These are phyloP conservation scores for Oceanodroma leucorhoa DNA, from an alignment of 2,797 vertebrate genomes.

Conservation along the genomic window DNA sequence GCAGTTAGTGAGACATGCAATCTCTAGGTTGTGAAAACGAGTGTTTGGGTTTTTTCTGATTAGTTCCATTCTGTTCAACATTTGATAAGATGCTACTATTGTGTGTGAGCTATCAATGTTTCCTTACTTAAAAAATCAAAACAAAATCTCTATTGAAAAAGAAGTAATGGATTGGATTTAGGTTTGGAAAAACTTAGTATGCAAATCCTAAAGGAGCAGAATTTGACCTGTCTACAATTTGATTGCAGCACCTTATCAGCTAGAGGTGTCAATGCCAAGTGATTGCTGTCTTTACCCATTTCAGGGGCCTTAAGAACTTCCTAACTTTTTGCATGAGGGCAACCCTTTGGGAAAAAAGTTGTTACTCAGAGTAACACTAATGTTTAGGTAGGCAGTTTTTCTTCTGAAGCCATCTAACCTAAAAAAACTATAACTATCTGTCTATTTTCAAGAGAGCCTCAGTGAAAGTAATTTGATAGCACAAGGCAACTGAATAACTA, in stretches of 20 bases:
- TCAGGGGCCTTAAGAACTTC: not conserved
- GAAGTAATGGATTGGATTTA: not conserved
- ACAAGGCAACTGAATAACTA: not conserved
- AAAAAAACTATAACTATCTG: not conserved
- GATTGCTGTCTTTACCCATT: not conserved
- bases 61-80: not conserved
- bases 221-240: not conserved
- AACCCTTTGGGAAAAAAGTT: not conserved
- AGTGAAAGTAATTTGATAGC: not conserved
- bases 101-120: not conserved
- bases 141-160: not conserved
- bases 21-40: not conserved
- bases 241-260: not conserved
- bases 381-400: not conserved
- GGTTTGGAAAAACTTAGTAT: not conserved
- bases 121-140: not conserved
- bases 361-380: not conserved
- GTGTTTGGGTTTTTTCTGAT: not conserved
- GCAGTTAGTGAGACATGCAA: not conserved
- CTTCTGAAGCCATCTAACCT: not conserved
- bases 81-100: not conserved
- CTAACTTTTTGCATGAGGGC: not conserved
- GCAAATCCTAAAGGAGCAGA: not conserved
- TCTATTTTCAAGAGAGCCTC: not conserved
- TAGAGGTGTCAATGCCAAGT: not conserved